A percentile compares a stretch with the other conserved stretches of the same genome.
Evolutionary conservation across 2,888 invertebrate genomes (phyloP).

Genomic region (Prosapia bicincta): DNA sequence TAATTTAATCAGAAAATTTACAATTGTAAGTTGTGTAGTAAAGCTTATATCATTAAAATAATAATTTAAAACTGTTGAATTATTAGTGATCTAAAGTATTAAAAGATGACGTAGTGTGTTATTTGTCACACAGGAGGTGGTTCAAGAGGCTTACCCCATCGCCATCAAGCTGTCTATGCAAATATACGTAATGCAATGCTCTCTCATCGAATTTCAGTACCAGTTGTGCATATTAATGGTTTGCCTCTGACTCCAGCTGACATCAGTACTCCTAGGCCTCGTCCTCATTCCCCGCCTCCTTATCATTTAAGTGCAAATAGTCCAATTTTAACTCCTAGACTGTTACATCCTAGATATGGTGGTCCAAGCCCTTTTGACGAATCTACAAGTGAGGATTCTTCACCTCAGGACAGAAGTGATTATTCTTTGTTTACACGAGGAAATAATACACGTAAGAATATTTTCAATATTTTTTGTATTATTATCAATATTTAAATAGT

Average conservation of each 20-base stretch:
- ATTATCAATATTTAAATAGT: too few relatives aligned
- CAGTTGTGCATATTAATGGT: conserved; percentile 60
- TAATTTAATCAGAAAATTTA: too few relatives aligned
- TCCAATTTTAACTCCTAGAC: conserved; percentile 25
- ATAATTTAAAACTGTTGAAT: too few relatives aligned
- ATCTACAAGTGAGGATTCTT: conserved; percentile 44
- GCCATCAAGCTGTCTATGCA: conserved; percentile 4
- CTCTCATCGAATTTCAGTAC: conserved; percentile 43
- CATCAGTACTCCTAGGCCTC: conserved; percentile 16
- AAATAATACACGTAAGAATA: conserved; percentile 8
- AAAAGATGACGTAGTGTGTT: background rate
- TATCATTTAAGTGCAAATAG: conserved; percentile 9
- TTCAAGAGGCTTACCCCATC: conserved; percentile 11
- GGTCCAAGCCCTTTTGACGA: conserved; percentile 42
- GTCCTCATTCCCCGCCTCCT: conserved; percentile 23
- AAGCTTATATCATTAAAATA: too few relatives aligned
- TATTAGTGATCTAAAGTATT: background rate
- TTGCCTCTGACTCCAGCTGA: conserved; percentile 48
- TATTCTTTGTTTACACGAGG: conserved; percentile 31
- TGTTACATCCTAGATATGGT: conserved; percentile 34
- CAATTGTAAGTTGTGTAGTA: too few relatives aligned
- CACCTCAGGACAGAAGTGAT: conserved; percentile 31
- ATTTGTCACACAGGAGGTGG: background rate
- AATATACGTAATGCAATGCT: conserved; percentile 10
- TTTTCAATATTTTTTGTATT: too few relatives aligned